These are phyloP conservation scores for Drosophila watanabei DNA, from an alignment of 1,140 invertebrate genomes.

Conservation along the genomic window DNA sequence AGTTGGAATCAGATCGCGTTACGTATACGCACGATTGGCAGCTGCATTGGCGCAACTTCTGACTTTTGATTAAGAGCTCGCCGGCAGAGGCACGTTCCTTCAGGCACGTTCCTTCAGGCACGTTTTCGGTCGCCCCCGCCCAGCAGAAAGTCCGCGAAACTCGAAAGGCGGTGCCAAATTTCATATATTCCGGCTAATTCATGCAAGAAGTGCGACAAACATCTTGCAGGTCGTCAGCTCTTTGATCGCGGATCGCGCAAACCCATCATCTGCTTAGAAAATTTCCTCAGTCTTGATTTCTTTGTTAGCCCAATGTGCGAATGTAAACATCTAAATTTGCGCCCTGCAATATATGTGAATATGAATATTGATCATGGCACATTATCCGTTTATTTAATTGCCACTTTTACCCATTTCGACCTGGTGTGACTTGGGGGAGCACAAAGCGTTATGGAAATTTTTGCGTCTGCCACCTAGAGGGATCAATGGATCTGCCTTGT, in stretches of 20 bases:
- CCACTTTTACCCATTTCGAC: slow-evolving; percentile 34
- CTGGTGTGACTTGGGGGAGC: slow-evolving; percentile 36
- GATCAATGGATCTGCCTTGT: slow-evolving; percentile 42
- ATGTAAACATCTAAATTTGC: slow-evolving; percentile 64
- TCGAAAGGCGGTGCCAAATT: slow-evolving; percentile 49
- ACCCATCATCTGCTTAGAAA: slow-evolving; percentile 44
- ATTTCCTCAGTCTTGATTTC: slow-evolving; percentile 40
- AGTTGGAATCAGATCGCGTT: slow-evolving; percentile 35
- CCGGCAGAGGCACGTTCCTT: slow-evolving; percentile 27
- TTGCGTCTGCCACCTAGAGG: slow-evolving; percentile 51
- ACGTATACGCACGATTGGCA: slow-evolving; percentile 51
- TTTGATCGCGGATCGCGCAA: slow-evolving; percentile 7
- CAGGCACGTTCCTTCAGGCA: slow-evolving; percentile 3
- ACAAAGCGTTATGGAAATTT: slow-evolving; percentile 68
- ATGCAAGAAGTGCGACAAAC: slow-evolving; percentile 47
- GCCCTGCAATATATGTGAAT: slow-evolving; percentile 32
- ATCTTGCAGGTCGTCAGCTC: slow-evolving; percentile 22
- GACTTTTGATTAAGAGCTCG: slow-evolving; percentile 17
- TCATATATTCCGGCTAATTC: slow-evolving; percentile 60
- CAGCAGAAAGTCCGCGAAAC: neutral
- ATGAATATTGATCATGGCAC: slow-evolving; percentile 56
- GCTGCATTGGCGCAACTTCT: slow-evolving; percentile 22
- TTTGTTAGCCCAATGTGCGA: slow-evolving; percentile 58
- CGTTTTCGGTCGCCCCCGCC: slow-evolving; percentile 25
- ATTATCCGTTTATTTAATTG: slow-evolving; percentile 45